Evolutionary conservation across 1,140 invertebrate genomes (phyloP).

Genomic region (Arion vulgaris): DNA sequence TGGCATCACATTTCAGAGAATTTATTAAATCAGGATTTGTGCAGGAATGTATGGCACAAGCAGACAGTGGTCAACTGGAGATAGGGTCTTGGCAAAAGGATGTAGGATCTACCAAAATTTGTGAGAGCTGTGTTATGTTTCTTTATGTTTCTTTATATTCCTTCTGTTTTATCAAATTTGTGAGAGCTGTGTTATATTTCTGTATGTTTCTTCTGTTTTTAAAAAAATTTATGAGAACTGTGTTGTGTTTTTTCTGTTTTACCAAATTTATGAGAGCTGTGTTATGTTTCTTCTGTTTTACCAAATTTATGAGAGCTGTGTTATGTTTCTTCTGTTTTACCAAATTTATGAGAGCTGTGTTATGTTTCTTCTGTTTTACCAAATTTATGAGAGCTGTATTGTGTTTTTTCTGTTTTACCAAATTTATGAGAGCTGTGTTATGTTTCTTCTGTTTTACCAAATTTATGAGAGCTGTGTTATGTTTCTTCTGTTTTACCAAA

Average conservation of each 20-base stretch:
- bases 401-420: too few relatives aligned
- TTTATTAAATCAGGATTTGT: conserved; percentile 55
- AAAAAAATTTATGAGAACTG: too few relatives aligned
- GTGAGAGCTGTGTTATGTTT: conserved; percentile 4
- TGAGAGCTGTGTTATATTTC: too few relatives aligned
- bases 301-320: too few relatives aligned
- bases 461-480: background rate
- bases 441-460: background rate
- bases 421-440: too few relatives aligned
- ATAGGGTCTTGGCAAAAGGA: conserved; percentile 54
- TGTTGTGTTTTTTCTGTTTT: background rate
- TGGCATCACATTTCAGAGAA: conserved; percentile 44
- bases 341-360: conserved; percentile 8
- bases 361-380: background rate
- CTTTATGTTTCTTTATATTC: background rate
- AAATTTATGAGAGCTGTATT: too few relatives aligned
- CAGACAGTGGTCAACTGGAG: conserved; percentile 60
- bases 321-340: background rate
- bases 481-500: background rate
- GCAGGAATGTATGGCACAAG: conserved; percentile 59
- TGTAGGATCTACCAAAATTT: conserved; percentile 23
- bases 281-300: background rate
- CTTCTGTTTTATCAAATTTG: too few relatives aligned
- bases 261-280: too few relatives aligned
- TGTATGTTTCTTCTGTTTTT: too few relatives aligned